Evolutionary conservation across 1,140 invertebrate genomes (phyloP), one percentile per base, ranked within the genome.

Genomic region (Pteromalus puparum): DNA sequence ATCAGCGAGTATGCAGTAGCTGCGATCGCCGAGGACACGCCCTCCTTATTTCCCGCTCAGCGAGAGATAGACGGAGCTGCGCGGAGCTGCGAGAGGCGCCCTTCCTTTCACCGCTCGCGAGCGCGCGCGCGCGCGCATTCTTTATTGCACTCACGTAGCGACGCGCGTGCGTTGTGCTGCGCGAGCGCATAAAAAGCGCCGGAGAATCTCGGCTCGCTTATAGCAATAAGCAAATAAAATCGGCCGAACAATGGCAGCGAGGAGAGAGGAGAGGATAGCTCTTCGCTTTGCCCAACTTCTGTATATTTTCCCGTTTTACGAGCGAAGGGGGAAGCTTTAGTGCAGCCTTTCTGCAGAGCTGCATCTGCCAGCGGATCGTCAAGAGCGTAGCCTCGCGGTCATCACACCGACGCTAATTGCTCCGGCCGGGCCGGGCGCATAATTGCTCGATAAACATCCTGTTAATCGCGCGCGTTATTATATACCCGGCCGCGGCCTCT

Each of bases 391-490:
- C n/a, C n/a, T n/a, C n/a, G n/a, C n/a, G n/a, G n/a, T n/a, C n/a
- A n/a, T n/a, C n/a, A n/a, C n/a, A n/a, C n/a, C n/a, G n/a, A n/a
- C n/a, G n/a, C n/a, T n/a, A n/a, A n/a, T n/a, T n/a, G n/a, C n/a
- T n/a, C n/a, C n/a, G n/a, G n/a, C n/a, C n/a, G n/a, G n/a, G n/a
- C 30, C 18, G 28, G 80, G 76, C 85, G 87, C 85, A 87, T 92
- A 92, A 93, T 92, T 91, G 90, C 90, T 92, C 89, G 91, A 93
- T 92, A 92, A 93, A 92, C 91, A 93, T 93, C 90, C 90, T 89
- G 90, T 90, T 91, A 91, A 92, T 92, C 90, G 89, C 87, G 88
- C 86, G 88, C 86, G 15, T 53, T 53, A 53, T 53, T 18, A 53
- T 18, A 53, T 18, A 53, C 48, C 12, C 67, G 83, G 82, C 73